phyloP scores from a whole-genome alignment of 2,113 vertebrate genomes.

The Syrrhaptes paradoxus region DNA sequence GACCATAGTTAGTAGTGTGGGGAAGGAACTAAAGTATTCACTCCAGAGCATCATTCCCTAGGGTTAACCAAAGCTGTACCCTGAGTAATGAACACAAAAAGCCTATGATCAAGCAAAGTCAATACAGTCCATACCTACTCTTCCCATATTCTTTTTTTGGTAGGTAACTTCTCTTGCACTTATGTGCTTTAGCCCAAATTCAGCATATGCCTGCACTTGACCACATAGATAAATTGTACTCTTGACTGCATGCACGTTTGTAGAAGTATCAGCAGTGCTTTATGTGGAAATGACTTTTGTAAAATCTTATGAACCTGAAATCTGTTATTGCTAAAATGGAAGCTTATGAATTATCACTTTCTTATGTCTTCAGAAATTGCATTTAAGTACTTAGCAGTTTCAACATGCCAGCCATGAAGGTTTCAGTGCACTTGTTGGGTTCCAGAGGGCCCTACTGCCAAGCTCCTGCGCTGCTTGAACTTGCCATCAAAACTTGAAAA shows the following conservation, averaged over 20 bases:
- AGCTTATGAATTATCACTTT: background rate
- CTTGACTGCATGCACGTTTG: background rate
- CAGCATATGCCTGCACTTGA: background rate
- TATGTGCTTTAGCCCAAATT: background rate
- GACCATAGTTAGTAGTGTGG: background rate
- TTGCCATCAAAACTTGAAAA: background rate
- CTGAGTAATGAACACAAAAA: background rate
- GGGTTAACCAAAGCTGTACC: background rate
- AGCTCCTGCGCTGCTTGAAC: background rate
- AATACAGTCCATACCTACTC: background rate
- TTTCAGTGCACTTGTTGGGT: background rate
- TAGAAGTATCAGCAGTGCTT: background rate
- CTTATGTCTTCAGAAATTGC: background rate
- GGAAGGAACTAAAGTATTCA: background rate
- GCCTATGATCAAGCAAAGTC: background rate
- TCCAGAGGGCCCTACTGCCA: background rate
- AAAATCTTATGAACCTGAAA: background rate
- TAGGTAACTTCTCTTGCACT: background rate
- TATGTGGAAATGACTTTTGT: background rate
- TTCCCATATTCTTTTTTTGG: background rate
- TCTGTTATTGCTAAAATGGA: background rate
- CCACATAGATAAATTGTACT: background rate
- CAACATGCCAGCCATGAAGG: background rate
- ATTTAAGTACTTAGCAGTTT: background rate
- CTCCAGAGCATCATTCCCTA: background rate